phyloP scores from a whole-genome alignment of 2,888 invertebrate species.

The Lasius platythorax region DNA sequence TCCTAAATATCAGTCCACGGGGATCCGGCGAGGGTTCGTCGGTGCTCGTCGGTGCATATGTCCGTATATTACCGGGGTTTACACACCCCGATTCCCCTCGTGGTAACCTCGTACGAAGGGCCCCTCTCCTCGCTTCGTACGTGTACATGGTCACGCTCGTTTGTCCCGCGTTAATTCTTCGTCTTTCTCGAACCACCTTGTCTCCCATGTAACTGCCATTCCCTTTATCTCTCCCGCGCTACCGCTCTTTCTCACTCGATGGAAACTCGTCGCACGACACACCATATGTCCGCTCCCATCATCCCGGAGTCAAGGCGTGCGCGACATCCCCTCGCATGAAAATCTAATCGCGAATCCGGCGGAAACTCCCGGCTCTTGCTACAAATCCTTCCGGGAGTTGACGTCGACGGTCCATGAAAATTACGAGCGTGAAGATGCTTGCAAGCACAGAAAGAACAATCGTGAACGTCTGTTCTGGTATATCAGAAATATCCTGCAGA shows the following conservation, averaged over 20 bases:
- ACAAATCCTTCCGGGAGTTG: slow-evolving; percentile 53
- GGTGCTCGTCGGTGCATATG: slow-evolving; percentile 81
- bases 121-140: slow-evolving; percentile 53
- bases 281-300: slow-evolving; percentile 75
- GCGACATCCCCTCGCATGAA: slow-evolving; percentile 64
- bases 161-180: slow-evolving; percentile 83
- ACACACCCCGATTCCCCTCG: slow-evolving; percentile 69
- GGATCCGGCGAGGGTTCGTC: slow-evolving; percentile 76
- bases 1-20: slow-evolving; percentile 85
- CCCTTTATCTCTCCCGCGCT: slow-evolving; percentile 4
- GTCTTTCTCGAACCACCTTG: slow-evolving; percentile 47
- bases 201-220: neutral
- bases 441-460: neutral
- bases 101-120: slow-evolving; percentile 66
- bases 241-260: slow-evolving; percentile 12
- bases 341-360: slow-evolving; percentile 69
- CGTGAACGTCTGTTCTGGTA: neutral
- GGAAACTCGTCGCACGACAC: slow-evolving; percentile 55
- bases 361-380: slow-evolving; percentile 41
- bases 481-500: neutral
- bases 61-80: slow-evolving; percentile 81
- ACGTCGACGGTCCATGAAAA: slow-evolving; percentile 51
- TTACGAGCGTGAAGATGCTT: slow-evolving; percentile 20
- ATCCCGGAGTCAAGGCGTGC: slow-evolving; percentile 61
- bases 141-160: slow-evolving; percentile 83